phyloP scores from a whole-genome alignment of 1,140 invertebrate genomes.

The Marisa cornuarietis region DNA sequence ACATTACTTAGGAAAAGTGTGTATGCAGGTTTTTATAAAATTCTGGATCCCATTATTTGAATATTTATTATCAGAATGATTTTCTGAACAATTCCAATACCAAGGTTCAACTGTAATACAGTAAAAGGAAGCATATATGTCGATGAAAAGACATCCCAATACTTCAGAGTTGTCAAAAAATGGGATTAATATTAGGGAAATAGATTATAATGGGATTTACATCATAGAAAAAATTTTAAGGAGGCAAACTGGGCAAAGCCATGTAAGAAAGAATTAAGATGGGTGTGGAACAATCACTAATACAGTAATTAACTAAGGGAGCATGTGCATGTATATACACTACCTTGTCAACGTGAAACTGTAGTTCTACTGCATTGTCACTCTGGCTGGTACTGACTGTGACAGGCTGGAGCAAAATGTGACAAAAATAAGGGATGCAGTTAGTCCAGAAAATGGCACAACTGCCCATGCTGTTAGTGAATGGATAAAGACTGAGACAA shows the following conservation, averaged over 20 bases:
- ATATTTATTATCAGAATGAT: too few relatives aligned
- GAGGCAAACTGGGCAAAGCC: not conserved
- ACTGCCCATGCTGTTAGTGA: too few relatives aligned
- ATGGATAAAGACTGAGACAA: too few relatives aligned
- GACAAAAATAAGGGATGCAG: slow-evolving; percentile 2
- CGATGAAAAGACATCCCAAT: too few relatives aligned
- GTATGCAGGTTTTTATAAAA: too few relatives aligned
- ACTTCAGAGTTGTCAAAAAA: too few relatives aligned
- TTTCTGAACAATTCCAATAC: too few relatives aligned
- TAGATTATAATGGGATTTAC: not conserved
- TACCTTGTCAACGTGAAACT: slow-evolving; percentile 21
- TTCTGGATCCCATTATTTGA: too few relatives aligned
- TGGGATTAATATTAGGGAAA: not conserved
- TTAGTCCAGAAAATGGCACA: too few relatives aligned
- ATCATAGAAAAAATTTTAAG: not conserved
- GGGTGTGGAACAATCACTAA: not conserved
- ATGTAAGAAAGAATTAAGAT: not conserved
- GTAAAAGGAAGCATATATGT: too few relatives aligned
- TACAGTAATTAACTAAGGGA: not conserved
- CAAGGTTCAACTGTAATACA: too few relatives aligned
- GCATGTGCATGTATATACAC: not conserved
- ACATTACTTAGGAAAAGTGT: too few relatives aligned
- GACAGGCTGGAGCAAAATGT: slow-evolving; percentile 1
- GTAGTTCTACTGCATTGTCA: slow-evolving; percentile 19
- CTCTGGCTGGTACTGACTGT: not conserved